Evolutionary conservation across 2,888 invertebrate species (phyloP).

Genomic region (Muschampia staudingeri): DNA sequence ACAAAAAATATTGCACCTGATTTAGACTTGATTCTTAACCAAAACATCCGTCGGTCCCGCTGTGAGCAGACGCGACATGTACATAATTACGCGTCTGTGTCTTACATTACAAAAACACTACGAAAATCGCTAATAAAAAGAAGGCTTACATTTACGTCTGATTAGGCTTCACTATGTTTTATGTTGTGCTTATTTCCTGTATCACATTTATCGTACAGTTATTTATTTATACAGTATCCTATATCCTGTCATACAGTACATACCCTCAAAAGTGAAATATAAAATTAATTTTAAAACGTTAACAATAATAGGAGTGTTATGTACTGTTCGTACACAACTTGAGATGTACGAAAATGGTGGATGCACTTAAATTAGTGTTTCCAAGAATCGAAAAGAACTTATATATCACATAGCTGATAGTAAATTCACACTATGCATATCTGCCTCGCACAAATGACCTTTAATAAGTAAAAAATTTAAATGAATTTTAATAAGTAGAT

Average conservation of each 20-base stretch:
- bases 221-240: slow-evolving; percentile 77
- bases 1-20: slow-evolving; percentile 83
- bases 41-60: slow-evolving; percentile 31
- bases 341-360: slow-evolving; percentile 29
- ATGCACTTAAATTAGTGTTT: slow-evolving; percentile 19
- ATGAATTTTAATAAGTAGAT: slow-evolving; percentile 41
- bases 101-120: slow-evolving; percentile 78
- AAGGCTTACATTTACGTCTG: slow-evolving; percentile 83
- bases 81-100: slow-evolving; percentile 42
- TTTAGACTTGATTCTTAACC: slow-evolving; percentile 69
- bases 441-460: slow-evolving; percentile 24
- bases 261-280: slow-evolving; percentile 70
- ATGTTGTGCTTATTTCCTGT: slow-evolving; percentile 90
- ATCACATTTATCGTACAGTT: slow-evolving; percentile 87
- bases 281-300: slow-evolving; percentile 53
- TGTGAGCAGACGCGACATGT: slow-evolving; percentile 34
- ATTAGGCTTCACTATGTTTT: slow-evolving; percentile 88
- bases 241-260: slow-evolving; percentile 83
- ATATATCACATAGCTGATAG: slow-evolving; percentile 34
- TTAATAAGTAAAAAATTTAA: not conserved
- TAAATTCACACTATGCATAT: slow-evolving; percentile 9
- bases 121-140: slow-evolving; percentile 80
- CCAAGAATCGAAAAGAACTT: slow-evolving; percentile 13
- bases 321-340: slow-evolving; percentile 26
- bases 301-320: slow-evolving; percentile 44